Evolutionary conservation across 2,113 vertebrate genomes (phyloP), one percentile per base, ranked within the genome.

Genomic region (Psilopogon haemacephalus): DNA sequence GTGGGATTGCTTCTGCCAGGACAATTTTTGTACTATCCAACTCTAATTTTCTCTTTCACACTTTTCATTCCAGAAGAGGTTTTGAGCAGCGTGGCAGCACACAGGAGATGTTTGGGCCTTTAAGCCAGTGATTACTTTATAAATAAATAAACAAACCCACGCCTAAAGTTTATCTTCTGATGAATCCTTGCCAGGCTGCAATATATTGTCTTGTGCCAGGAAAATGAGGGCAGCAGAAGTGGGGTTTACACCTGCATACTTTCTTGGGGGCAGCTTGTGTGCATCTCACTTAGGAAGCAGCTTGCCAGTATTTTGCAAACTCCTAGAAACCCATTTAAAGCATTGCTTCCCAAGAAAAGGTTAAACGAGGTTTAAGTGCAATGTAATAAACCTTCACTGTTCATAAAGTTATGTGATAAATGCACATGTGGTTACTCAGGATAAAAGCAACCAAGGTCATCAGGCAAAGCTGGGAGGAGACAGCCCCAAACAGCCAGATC

Each of bases 321-420:
- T 89, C 82, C 87, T 44, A 16, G 83, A 94, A 92, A 83, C 91
- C 75, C 84, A 54, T 96, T 97, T 94, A 96, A 97, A 96, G 93
- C 84, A 92, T 54, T 91, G 88, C 94, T 97, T 97, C 95, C 73
- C 15, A 37, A 96, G 96, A 87, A 97, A 97, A 98, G 97, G 97
- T 97, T 97, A 97, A 98, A 97, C 5, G 92, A 97, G 97, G 95
- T 97, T 98, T 97, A 97, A 97, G 96, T 96, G 88, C 87, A 91
- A 92, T 2, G 40, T 96, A 97, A 97, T 98, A 98, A 98, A 97
- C 94, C 96, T 97, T 96, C 97, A 97, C 95, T 97, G 95, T 97
- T 97, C 96, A 97, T 97, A 98, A 98, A 98, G 90, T 92, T 59
- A 90, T 65, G 88, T 96, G 96, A 97, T 97, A 96, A 97, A 97